Percentiles rank a stretch among this genome's conserved stretches.
Evolutionary conservation across 2,797 vertebrate species (phyloP).

Genomic region (Notolabrus celidotus): DNA sequence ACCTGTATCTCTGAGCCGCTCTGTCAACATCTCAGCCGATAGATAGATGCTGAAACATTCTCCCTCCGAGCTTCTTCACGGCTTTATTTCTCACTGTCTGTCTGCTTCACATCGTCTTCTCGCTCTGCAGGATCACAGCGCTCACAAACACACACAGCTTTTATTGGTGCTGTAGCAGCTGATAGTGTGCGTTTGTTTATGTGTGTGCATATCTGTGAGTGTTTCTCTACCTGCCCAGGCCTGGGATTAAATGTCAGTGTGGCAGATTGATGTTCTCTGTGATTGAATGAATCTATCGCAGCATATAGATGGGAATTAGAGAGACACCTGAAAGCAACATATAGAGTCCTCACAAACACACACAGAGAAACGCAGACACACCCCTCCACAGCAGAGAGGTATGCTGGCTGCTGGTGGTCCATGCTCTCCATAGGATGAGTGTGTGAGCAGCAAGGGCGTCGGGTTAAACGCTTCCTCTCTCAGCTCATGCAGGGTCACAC

Average conservation of each 20-base stretch:
- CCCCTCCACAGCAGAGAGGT: conserved; percentile 8
- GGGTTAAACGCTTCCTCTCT: conserved; percentile 78
- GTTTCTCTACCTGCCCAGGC: conserved; percentile 70
- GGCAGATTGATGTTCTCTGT: conserved; percentile 83
- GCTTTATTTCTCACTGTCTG: conserved; percentile 45
- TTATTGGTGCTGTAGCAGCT: conserved; percentile 45
- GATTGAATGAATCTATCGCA: conserved; percentile 75
- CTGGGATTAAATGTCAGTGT: conserved; percentile 86
- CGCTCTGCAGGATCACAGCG: conserved; percentile 32
- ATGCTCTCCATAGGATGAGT: conserved; percentile 42
- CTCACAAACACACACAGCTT: conserved; percentile 14
- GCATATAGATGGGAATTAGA: conserved; percentile 63
- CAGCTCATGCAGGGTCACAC: conserved; percentile 65
- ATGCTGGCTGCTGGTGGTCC: conserved; percentile 25
- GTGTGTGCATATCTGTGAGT: conserved; percentile 50
- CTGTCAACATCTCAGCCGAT: conserved; percentile 56
- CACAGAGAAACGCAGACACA: neutral
- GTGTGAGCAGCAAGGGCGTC: conserved; percentile 43
- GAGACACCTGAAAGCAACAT: conserved; percentile 56
- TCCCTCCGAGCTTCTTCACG: conserved; percentile 35
- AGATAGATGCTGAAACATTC: conserved; percentile 53
- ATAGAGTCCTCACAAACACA: conserved; percentile 1
- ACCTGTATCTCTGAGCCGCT: conserved; percentile 64
- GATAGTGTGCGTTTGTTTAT: conserved; percentile 20
- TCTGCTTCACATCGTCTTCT: conserved; percentile 43